phyloP scores from a whole-genome alignment of 1,140 invertebrate species.

The Maconellicoccus hirsutus region DNA sequence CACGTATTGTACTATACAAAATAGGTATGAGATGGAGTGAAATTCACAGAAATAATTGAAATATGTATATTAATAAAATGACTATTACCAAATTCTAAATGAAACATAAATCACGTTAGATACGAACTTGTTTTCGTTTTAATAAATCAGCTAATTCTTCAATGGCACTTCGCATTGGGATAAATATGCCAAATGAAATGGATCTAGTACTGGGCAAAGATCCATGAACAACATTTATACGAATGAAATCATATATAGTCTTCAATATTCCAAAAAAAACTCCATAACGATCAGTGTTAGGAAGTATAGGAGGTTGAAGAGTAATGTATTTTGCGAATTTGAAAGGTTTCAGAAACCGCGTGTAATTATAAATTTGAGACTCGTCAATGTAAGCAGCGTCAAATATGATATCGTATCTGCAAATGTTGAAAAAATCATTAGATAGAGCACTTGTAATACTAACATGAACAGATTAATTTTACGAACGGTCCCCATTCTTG shows the following conservation, averaged over 20 bases:
- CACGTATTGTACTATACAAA: too few relatives aligned
- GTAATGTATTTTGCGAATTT: slow-evolving; percentile 68
- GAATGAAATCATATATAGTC: slow-evolving; percentile 44
- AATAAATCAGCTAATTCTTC: slow-evolving; percentile 47
- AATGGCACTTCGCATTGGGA: slow-evolving; percentile 52
- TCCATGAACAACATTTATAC: slow-evolving; percentile 41
- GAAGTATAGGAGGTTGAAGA: slow-evolving; percentile 66
- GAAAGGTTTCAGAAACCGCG: slow-evolving; percentile 45
- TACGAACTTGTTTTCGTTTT: slow-evolving; percentile 48
- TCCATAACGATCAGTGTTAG: slow-evolving; percentile 68
- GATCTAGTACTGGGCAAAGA: slow-evolving; percentile 40
- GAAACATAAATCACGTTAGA: too few relatives aligned
- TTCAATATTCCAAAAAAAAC: slow-evolving; percentile 48
- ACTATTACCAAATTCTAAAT: too few relatives aligned
- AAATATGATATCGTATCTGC: slow-evolving; percentile 72
- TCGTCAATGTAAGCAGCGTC: slow-evolving; percentile 66
- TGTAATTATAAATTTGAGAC: slow-evolving; percentile 39
- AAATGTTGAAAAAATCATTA: slow-evolving; percentile 32
- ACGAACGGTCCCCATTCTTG: slow-evolving; percentile 50
- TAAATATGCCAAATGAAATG: slow-evolving; percentile 69
- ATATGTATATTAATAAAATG: too few relatives aligned
- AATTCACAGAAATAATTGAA: too few relatives aligned
- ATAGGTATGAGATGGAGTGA: too few relatives aligned
- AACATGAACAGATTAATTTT: slow-evolving; percentile 13
- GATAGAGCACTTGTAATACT: background rate